Base-by-base conservation (phyloP, 2,888 invertebrate species). In the Pyrocoelia pectoralis region DNA sequence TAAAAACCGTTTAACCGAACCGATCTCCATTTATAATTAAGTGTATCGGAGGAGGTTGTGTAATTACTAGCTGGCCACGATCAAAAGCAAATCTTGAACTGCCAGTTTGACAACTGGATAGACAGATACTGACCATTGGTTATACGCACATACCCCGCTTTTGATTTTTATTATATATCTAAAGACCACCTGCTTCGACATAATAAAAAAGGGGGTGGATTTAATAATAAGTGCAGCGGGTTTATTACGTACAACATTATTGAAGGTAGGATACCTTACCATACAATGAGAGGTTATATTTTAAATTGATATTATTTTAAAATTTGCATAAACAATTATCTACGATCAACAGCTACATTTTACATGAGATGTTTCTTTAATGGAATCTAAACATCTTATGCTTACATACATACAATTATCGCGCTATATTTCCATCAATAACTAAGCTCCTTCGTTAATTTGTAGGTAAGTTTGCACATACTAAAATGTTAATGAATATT, bases 11-110 rank as follows among this genome's bases (percentile, higher is more conserved):
- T 79, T 77, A 78, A 76, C 75, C 73, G 70, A 67, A 69, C 73
- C 75, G 74, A 77, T 77, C 76, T 76, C 74, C 76, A 73, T 76
- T 77, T 78, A 76, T 79, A 79, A 79, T 79, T 77, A 79, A 75
- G 78, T 77, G 77, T 77, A 78, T 79, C 78, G 76, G 77, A 78
- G 77, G 75, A 77, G 75, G 76, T 73, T 72, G 74, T 71, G 73
- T 78, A 77, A 77, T 78, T 77, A 77, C 77, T 71, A 75, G 75
- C 77, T 76, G 76, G 73, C 76, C 75, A 74, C 76, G 76, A 77
- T 76, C 74, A 65, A 66, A 72, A 68, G 68, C 74, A 72, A 73
- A 70, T 72, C 70, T 72, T 68, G 72, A 68, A 65, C 68, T 69
- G 68, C 59, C 64, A 69, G 70, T 76, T 76, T 76, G 77, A 77